Evolutionary conservation across 2,888 invertebrate species (phyloP).

Genomic region (Andrena bucephala): DNA sequence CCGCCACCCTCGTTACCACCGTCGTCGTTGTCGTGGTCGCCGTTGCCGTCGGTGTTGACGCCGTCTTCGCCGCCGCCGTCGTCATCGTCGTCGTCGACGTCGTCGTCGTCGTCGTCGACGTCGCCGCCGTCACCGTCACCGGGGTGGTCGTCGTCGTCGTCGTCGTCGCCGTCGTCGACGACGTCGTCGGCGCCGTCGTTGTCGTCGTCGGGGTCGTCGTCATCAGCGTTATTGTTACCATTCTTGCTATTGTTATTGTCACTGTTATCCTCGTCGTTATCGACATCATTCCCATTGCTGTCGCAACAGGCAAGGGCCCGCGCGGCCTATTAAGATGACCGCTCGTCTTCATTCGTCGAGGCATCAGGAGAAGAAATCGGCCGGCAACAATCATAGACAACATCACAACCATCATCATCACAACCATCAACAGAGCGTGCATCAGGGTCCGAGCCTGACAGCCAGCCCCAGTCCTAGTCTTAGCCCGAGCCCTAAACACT

Average conservation of each 20-base stretch:
- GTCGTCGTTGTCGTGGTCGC: neutral
- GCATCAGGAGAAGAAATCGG: constrained; percentile 83
- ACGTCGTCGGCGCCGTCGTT: neutral
- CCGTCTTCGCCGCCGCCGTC: constrained; percentile 51
- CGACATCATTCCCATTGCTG: constrained; percentile 13
- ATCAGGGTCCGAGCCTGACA: constrained; percentile 78
- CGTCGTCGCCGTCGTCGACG: constrained; percentile 47
- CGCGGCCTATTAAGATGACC: constrained; percentile 84
- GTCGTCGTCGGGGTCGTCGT: constrained; percentile 40
- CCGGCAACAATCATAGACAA: constrained; percentile 72
- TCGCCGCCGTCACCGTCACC: constrained; percentile 38
- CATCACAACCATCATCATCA: constrained; percentile 74
- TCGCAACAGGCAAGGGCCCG: constrained; percentile 75
- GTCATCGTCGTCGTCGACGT: constrained; percentile 5
- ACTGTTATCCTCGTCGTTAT: constrained; percentile 3
- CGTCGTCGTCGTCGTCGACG: constrained; percentile 47
- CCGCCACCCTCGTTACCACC: constrained; percentile 18
- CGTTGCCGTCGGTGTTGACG: constrained; percentile 27
- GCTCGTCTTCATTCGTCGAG: constrained; percentile 84
- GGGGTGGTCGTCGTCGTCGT: neutral
- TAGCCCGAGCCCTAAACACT: constrained; percentile 83
- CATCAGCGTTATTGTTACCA: constrained; percentile 24
- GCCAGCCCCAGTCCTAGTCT: constrained; percentile 82
- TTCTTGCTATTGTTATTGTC: constrained; percentile 16
- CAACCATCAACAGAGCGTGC: constrained; percentile 67